Evolutionary conservation across 2,888 invertebrate species (phyloP).

Genomic region (Chirona hameri): DNA sequence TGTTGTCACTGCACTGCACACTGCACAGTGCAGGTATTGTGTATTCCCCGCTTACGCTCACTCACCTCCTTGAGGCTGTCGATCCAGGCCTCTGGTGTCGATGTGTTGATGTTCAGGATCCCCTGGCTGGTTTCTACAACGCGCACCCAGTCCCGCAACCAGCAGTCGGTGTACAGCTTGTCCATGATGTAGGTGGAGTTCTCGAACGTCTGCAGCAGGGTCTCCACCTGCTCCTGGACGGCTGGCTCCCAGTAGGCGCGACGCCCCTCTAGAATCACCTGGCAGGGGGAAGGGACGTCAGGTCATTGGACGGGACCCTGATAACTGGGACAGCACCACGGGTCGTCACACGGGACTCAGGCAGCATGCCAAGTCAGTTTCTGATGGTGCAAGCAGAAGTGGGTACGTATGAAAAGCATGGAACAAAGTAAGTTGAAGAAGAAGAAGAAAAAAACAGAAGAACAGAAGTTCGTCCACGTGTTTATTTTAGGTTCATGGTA

Average conservation of each 20-base stretch:
- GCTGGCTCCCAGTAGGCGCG: constrained; percentile 43
- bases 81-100: not conserved
- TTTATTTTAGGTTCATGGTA: too few relatives aligned
- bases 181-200: constrained; percentile 33
- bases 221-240: constrained; percentile 35
- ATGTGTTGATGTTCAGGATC: not conserved
- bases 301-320: not conserved
- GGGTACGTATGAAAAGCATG: too few relatives aligned
- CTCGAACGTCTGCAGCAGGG: constrained; percentile 36
- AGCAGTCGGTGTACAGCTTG: constrained; percentile 72
- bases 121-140: not conserved
- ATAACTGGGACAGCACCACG: too few relatives aligned
- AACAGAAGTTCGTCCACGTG: too few relatives aligned
- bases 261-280: constrained; percentile 43
- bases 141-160: constrained; percentile 55
- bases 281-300: not conserved
- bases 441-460: too few relatives aligned
- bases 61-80: not conserved
- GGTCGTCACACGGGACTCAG: too few relatives aligned
- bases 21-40: too few relatives aligned
- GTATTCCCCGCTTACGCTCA: too few relatives aligned
- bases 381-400: too few relatives aligned
- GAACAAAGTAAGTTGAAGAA: too few relatives aligned
- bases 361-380: too few relatives aligned
- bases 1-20: too few relatives aligned